phyloP scores from a whole-genome alignment of 2,888 invertebrate genomes.

The Andricus quercusramuli region DNA sequence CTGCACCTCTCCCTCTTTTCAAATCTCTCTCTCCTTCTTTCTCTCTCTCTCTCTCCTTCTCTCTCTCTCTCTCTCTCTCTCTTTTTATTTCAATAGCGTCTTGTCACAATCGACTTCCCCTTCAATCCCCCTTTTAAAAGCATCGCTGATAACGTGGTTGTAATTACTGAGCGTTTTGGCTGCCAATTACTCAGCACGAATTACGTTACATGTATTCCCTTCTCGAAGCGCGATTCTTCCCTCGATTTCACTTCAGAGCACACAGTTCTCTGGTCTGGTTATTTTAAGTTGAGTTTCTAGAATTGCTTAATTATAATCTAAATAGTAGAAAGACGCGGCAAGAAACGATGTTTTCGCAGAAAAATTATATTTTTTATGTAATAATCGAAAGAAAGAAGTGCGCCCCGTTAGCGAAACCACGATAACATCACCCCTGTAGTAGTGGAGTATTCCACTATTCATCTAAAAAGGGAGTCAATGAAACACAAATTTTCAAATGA shows the following conservation, averaged over 20 bases:
- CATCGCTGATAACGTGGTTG: constrained; percentile 32
- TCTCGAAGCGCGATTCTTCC: constrained; percentile 10
- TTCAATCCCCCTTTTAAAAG: not conserved
- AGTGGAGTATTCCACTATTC: no score
- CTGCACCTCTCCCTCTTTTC: not conserved
- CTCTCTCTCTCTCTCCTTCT: not conserved
- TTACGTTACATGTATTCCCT: constrained; percentile 13
- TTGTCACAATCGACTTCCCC: not conserved
- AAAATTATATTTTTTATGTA: no score
- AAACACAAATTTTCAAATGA: no score
- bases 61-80: not conserved
- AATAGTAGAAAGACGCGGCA: no score
- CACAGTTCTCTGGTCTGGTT: not conserved
- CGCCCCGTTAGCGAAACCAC: no score
- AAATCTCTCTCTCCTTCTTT: not conserved
- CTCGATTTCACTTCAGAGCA: constrained; percentile 26
- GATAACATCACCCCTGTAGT: no score
- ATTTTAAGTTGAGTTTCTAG: no score
- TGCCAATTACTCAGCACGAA: constrained; percentile 35
- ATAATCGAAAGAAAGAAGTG: no score
- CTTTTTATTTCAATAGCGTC: not conserved
- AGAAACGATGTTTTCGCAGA: no score
- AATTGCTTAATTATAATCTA: no score
- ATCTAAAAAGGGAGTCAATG: no score
- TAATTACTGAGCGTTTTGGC: constrained; percentile 43